Evolutionary conservation across 2,113 vertebrate species (phyloP).

Genomic region (Pteropus alecto): DNA sequence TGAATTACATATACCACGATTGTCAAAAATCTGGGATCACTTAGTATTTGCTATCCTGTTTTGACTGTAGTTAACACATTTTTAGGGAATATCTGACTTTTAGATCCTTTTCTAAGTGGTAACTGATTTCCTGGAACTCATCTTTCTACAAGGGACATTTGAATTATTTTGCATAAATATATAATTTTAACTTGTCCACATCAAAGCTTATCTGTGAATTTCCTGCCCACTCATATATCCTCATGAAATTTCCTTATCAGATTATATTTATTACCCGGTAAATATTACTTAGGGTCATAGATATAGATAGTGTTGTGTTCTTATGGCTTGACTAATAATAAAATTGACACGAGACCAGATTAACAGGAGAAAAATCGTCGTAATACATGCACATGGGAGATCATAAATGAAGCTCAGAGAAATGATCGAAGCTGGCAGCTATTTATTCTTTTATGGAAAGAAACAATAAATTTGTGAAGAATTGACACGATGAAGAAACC

Average conservation of each 20-base stretch:
- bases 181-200: constrained; percentile 60
- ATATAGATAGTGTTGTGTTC: neutral
- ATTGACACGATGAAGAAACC: neutral
- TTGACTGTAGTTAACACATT: constrained; percentile 29
- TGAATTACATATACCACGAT: neutral
- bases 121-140: constrained; percentile 41
- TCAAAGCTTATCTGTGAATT: constrained; percentile 48
- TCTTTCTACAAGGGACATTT: constrained; percentile 50
- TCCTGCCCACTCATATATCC: constrained; percentile 28
- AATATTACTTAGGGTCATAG: neutral
- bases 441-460: neutral
- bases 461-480: neutral
- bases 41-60: neutral
- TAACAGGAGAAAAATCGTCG: neutral
- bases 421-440: neutral
- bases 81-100: constrained; percentile 29
- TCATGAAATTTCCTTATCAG: constrained; percentile 20
- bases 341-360: neutral
- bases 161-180: constrained; percentile 64
- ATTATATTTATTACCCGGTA: neutral
- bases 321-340: neutral
- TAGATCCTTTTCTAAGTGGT: neutral
- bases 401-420: neutral
- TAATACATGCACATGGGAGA: neutral
- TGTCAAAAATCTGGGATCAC: neutral